These are phyloP conservation scores for Naso thynnoides DNA, from an alignment of 2,797 vertebrate genomes.

Conservation along the genomic window DNA sequence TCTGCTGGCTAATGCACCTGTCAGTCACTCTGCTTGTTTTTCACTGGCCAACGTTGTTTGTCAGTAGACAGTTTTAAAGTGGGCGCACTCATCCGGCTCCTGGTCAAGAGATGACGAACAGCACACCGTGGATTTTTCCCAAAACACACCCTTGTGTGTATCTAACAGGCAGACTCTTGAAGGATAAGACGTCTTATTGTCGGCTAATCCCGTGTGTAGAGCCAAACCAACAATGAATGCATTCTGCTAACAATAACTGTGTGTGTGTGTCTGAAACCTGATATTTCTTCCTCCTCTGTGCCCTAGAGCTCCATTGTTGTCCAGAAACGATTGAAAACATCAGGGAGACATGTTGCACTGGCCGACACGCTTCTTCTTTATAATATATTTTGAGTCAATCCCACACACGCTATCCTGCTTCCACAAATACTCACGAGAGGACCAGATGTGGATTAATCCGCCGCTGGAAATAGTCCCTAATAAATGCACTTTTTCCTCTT, in stretches of 20 bases:
- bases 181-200: no score
- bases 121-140: background rate
- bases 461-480: background rate
- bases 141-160: background rate
- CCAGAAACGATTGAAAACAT: no score
- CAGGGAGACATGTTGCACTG: no score
- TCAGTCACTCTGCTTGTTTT: constrained; percentile 22
- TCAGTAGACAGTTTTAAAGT: constrained; percentile 11
- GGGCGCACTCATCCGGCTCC: background rate
- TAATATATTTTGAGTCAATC: background rate
- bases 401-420: no score
- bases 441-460: background rate
- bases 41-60: constrained; percentile 5
- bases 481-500: background rate
- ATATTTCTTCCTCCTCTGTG: no score
- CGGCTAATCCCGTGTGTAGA: no score
- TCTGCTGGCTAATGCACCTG: background rate
- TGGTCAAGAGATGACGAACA: constrained; percentile 8
- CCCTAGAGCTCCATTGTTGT: no score
- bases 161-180: no score
- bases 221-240: no score
- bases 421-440: no score
- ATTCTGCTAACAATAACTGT: no score
- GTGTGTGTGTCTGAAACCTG: no score
- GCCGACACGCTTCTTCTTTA: background rate